phyloP scores from a whole-genome alignment of 2,113 vertebrate genomes.

The Podarcis muralis region DNA sequence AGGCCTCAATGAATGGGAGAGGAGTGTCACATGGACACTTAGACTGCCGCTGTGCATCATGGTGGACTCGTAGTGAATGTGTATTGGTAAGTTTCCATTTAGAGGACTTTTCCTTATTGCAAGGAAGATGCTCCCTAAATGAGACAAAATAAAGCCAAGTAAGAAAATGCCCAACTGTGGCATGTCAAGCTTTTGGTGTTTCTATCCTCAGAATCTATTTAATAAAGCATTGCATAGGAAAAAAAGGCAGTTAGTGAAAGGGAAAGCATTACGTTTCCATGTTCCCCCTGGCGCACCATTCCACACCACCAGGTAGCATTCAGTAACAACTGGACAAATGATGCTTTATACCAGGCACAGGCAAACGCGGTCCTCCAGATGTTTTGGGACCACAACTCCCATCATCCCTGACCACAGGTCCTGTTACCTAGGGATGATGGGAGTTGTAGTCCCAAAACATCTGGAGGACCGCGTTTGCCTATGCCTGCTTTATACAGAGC shows the following conservation, averaged over 20 bases:
- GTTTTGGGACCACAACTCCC: too few species aligned
- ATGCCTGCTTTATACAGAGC: neutral
- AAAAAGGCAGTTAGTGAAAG: neutral
- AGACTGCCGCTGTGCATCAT: too few species aligned
- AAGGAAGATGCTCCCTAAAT: slow-evolving; percentile 16
- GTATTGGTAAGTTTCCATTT: neutral
- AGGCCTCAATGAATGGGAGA: neutral
- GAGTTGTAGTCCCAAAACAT: too few species aligned
- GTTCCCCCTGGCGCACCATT: neutral
- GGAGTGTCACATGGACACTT: neutral
- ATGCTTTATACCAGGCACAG: neutral
- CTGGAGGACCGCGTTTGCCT: too few species aligned
- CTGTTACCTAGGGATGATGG: too few species aligned
- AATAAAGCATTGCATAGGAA: too few species aligned
- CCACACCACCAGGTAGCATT: neutral
- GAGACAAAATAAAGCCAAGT: slow-evolving; percentile 6
- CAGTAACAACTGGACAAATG: neutral
- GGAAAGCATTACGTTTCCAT: neutral
- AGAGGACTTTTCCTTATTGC: neutral
- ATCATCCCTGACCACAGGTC: too few species aligned
- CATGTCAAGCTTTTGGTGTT: neutral
- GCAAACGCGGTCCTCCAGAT: too few species aligned
- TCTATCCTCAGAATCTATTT: neutral
- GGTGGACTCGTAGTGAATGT: neutral
- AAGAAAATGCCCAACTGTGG: neutral